These are phyloP conservation scores for Grus americana DNA, from an alignment of 2,113 vertebrate species.

Conservation along the genomic window DNA sequence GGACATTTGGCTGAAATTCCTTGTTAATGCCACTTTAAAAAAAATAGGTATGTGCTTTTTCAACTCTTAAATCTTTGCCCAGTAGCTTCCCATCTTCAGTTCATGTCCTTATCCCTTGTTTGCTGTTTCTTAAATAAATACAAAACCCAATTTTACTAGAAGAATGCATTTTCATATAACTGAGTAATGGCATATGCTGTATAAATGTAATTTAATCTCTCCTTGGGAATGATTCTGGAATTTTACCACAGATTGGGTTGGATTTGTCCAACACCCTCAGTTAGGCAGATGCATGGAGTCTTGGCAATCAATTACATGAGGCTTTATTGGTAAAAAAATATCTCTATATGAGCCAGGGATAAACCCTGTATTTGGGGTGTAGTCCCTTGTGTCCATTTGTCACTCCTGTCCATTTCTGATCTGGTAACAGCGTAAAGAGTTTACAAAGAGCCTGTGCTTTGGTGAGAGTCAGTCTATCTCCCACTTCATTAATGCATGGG, in stretches of 20 bases:
- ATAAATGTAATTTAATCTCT: not conserved
- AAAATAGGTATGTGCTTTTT: not conserved
- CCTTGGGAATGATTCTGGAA: not conserved
- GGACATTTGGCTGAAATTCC: not conserved
- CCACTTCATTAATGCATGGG: constrained; percentile 5
- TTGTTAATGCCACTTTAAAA: not conserved
- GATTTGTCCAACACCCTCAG: fast-evolving
- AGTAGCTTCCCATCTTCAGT: not conserved
- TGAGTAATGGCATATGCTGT: not conserved
- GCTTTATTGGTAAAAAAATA: not conserved
- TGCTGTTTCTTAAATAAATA: not conserved
- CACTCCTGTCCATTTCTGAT: not conserved
- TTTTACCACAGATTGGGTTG: not conserved
- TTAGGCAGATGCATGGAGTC: not conserved
- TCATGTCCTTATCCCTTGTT: not conserved
- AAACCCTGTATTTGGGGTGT: not conserved
- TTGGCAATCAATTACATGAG: not conserved
- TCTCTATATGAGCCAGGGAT: not conserved
- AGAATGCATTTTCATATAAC: not conserved
- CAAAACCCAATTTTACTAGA: not conserved
- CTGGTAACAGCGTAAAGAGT: not conserved
- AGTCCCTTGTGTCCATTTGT: not conserved
- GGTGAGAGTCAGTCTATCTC: not conserved
- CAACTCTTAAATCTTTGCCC: not conserved
- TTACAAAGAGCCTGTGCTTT: not conserved